Percentiles rank a stretch among this genome's conserved stretches.
Conservation (phyloP, 2,888 invertebrate species). For the Sussaba pulchella region DNA sequence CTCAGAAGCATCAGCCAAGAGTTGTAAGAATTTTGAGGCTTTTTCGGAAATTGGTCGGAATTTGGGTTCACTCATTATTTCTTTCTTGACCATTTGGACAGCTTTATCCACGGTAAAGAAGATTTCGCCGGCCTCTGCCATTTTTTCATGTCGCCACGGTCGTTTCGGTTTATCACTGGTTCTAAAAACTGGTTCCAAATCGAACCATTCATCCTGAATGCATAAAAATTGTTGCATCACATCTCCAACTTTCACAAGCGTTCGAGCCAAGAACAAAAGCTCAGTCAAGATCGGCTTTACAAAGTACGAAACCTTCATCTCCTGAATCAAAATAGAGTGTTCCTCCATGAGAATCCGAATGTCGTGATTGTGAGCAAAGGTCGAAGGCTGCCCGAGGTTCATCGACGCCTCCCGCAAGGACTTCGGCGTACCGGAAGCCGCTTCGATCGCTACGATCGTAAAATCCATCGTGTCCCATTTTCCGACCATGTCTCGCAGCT, state of each 20-base stretch:
- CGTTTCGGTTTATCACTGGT: not conserved
- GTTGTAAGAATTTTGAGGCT: constrained; percentile 1
- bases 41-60: constrained; percentile 74
- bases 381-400: constrained; percentile 75
- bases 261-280: constrained; percentile 71
- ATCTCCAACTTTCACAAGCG: constrained; percentile 85
- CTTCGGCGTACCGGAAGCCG: not conserved
- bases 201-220: constrained; percentile 88
- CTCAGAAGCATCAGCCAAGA: constrained; percentile 66
- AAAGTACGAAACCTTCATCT: constrained; percentile 86
- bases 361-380: constrained; percentile 84
- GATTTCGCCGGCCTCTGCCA: constrained; percentile 85
- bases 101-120: constrained; percentile 87
- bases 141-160: not conserved
- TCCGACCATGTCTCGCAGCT: constrained; percentile 86
- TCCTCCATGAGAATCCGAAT: constrained; percentile 86
- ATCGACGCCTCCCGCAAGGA: not conserved
- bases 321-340: constrained; percentile 86
- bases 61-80: constrained; percentile 73
- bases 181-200: constrained; percentile 89
- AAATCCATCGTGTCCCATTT: constrained; percentile 86
- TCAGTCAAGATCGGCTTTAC: constrained; percentile 85
- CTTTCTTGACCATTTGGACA: constrained; percentile 83
- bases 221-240: constrained; percentile 88
- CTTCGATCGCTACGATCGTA: constrained; percentile 83